These are phyloP conservation scores for Eilema depressum DNA, from an alignment of 2,888 invertebrate species.

Conservation along the genomic window DNA sequence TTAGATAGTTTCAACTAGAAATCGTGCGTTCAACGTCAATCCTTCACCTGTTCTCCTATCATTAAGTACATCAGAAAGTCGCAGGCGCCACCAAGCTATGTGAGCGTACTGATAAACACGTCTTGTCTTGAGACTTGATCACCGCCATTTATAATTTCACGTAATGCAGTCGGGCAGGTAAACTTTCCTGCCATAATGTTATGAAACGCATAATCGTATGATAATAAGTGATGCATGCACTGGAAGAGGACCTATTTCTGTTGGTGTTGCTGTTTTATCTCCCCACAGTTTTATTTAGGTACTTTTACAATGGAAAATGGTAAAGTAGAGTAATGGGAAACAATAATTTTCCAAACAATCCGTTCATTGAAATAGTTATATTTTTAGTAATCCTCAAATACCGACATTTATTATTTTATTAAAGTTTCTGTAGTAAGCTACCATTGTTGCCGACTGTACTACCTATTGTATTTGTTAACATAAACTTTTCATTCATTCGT, in stretches of 20 bases:
- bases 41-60: slow-evolving; percentile 64
- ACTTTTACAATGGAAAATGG: background rate
- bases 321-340: background rate
- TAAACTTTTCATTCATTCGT: background rate
- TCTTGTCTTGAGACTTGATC: slow-evolving; percentile 55
- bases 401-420: no score
- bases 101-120: slow-evolving; percentile 63
- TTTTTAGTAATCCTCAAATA: no score
- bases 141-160: slow-evolving; percentile 60
- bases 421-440: no score
- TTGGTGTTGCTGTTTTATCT: slow-evolving; percentile 17
- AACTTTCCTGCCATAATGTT: slow-evolving; percentile 58
- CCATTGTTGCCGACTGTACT: background rate
- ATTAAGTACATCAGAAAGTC: slow-evolving; percentile 68
- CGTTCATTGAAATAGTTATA: no score
- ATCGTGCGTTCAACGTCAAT: slow-evolving; percentile 50
- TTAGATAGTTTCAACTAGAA: slow-evolving; percentile 50
- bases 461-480: background rate
- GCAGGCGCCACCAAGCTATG: slow-evolving; percentile 44
- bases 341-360: no score
- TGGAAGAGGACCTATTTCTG: slow-evolving; percentile 29
- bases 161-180: slow-evolving; percentile 60
- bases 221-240: slow-evolving; percentile 29
- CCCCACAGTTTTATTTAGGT: no score
- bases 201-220: slow-evolving; percentile 46